A percentile compares a stretch with the other conserved stretches of the same genome.
Evolutionary conservation across 2,888 invertebrate genomes (phyloP).

Genomic region (Pogonocherus hispidulus): DNA sequence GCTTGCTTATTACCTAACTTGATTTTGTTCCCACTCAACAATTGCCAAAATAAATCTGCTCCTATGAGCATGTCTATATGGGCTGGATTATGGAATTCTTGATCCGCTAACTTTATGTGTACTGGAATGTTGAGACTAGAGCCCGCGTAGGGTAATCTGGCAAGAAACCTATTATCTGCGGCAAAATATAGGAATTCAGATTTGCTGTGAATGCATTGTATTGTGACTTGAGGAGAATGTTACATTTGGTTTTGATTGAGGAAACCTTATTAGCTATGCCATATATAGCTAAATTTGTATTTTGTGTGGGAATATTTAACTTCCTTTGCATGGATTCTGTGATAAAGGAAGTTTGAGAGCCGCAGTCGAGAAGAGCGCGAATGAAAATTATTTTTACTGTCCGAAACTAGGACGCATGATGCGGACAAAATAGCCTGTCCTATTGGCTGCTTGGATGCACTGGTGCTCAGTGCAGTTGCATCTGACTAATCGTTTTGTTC

Average conservation of each 20-base stretch:
- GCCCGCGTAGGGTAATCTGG: too few relatives aligned
- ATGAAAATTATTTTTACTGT: too few relatives aligned
- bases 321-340: neutral
- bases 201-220: too few relatives aligned
- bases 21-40: neutral
- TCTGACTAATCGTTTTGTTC: too few relatives aligned
- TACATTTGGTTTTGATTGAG: conserved; percentile 23
- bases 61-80: neutral
- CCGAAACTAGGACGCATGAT: too few relatives aligned
- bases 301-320: conserved; percentile 5
- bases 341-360: conserved; percentile 32
- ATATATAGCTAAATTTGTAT: conserved; percentile 23
- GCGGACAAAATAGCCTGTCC: too few relatives aligned
- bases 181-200: too few relatives aligned
- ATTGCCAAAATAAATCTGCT: conserved; percentile 30
- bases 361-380: conserved; percentile 27
- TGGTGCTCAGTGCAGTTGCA: too few relatives aligned
- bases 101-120: neutral
- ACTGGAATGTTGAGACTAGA: too few relatives aligned
- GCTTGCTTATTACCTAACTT: neutral
- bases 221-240: too few relatives aligned
- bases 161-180: too few relatives aligned
- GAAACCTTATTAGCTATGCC: conserved; percentile 25
- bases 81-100: neutral
- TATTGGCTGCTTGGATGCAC: too few relatives aligned